Base-by-base conservation (phyloP, 1,140 invertebrate genomes). In the Euwallacea fornicatus region DNA sequence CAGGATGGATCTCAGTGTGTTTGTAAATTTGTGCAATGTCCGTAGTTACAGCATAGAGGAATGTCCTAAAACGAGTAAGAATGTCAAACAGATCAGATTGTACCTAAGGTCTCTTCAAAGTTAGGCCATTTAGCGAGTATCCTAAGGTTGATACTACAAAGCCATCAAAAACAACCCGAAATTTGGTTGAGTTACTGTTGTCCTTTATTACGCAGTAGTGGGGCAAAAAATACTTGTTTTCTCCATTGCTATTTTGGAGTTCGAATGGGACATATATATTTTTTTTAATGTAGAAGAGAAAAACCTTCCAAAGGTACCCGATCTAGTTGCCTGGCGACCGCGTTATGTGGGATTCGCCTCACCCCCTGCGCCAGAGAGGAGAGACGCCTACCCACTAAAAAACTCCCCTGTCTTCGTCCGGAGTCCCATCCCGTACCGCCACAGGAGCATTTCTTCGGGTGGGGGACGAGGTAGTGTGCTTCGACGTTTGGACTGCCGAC, bases 11-110 rank as follows among this genome's bases (percentile, higher is more conserved):
- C 11, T 47, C 21, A 33, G 83, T 74, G 64, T 82, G 81, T 8
- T 81, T 69, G 66, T 80, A 84, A 80, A 83, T 83, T 76, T 83
- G 81, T 47, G 67, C 73, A 13, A 83, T 79, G 69, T 84, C 83
- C 0, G 73, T 77, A 6, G 72, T 74, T 6, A 83, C 63, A 0
- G 76, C 80, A 47, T 9, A 9, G 41, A 66, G 59, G 65, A 80
- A 76, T 13, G 70, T 66, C 50, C 81, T 47, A 71, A 81, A 83
- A 0, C 78, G 73, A 0, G 78, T 42, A 4, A 82, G 9, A 42
- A 81, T 71, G 9, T 54, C 11, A 42, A 74, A 62, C 13, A 82
- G 50, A 55, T 79, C 75, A 21, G 78, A 66, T 42, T 81, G 80
- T 41, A 81, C 55, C 2, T 21, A 73, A 8, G 80, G 77, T 7